phyloP scores from a whole-genome alignment of 2,113 vertebrate genomes.

The Thinocorus orbignyianus region DNA sequence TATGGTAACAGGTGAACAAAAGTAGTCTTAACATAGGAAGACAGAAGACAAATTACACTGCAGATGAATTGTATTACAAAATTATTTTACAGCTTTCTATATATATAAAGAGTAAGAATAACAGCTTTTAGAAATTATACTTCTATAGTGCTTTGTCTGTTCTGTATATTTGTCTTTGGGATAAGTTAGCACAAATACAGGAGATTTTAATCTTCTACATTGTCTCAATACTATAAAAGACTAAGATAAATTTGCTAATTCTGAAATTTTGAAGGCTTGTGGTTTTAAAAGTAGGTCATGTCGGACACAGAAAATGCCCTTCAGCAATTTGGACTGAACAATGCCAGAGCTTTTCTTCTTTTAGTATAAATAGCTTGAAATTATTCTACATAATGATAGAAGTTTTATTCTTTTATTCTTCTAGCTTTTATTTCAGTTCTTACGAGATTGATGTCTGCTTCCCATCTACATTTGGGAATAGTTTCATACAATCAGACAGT shows the following conservation, averaged over 20 bases:
- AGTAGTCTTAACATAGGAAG: not conserved
- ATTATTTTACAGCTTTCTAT: not conserved
- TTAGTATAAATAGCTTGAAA: not conserved
- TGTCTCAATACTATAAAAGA: not conserved
- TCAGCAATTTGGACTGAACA: not conserved
- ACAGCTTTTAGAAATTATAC: not conserved
- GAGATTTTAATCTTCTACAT: not conserved
- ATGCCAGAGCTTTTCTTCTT: not conserved
- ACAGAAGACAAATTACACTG: not conserved
- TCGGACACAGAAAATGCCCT: not conserved
- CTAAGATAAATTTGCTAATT: not conserved
- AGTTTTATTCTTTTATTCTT: not conserved
- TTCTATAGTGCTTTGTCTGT: not conserved
- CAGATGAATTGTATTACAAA: not conserved
- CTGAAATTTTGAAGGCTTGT: not conserved
- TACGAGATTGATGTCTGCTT: not conserved
- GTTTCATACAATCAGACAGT: not conserved
- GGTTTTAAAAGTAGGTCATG: slow-evolving; percentile 34
- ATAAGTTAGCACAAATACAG: not conserved
- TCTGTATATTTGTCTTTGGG: not conserved
- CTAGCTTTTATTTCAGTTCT: not conserved
- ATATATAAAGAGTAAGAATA: not conserved
- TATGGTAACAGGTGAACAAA: not conserved
- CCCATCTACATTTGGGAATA: not conserved
- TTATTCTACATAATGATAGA: not conserved